Base-by-base conservation (phyloP, 1,140 invertebrate species). In the Camponotus vicinus region DNA sequence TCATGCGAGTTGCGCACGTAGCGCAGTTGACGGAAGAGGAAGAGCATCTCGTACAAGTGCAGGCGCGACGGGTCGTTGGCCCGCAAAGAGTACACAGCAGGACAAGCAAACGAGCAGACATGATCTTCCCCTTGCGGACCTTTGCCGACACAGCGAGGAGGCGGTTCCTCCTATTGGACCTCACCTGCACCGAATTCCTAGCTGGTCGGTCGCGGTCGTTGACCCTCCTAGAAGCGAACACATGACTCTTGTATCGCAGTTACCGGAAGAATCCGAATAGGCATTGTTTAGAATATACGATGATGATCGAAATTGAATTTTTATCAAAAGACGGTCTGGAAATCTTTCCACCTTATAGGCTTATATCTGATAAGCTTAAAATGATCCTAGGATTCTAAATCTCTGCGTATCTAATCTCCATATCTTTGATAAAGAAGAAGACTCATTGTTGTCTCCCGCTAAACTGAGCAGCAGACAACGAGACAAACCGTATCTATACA, bases 121-220 rank as follows among this genome's bases (percentile, higher is more conserved):
- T 89, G 89, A 90, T 88, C 49, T 52, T 52, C 85, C 90, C 86
- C 90, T 93, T 89, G 85, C 90, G 88, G 87, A 80, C 92, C 85
- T 55, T 49, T 40, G 80, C 86, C 82, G 66, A 86, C 86, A 67
- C 45, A 86, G 76, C 91, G 88, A 91, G 90, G 82, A 91, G 87
- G 49, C 88, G 88, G 69, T 91, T 91, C 88, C 90, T 90, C 64
- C 64, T 88, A 91, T 92, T 91, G 89, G 91, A 88, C 90, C 92
- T 94, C 94, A 95, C 94, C 94, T 95, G 94, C 94, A 95, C 93
- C 93, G 92, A 95, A 95, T 95, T 95, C 93, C 93, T 95, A 94
- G 91, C 90, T 92, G 83, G 87, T 86, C 90, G 89, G 87, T 85
- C 57, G 64, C 80, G 88, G 92, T 93, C 93, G 66, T 88, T 87